Base-by-base conservation (phyloP, 2,888 invertebrate genomes). In the Apomyelois bistriatella region DNA sequence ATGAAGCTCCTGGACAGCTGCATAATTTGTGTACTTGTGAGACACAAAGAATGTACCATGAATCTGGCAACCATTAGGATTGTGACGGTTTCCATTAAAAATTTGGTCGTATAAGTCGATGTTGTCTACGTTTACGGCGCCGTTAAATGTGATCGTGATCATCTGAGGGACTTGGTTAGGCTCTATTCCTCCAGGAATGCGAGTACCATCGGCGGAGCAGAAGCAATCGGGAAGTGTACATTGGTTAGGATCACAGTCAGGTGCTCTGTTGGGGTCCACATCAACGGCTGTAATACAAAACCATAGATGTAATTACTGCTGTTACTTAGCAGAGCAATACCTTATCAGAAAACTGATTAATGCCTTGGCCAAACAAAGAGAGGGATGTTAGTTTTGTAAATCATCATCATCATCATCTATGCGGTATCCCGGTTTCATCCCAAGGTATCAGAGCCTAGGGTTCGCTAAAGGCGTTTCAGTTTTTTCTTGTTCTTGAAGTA, bases 61-160 rank as follows among this genome's bases (percentile, higher is more conserved):
- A 76, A 97, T 94, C 75, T 95, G 94, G 77, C 97, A 97, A 52
- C 97, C 96, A 77, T 97, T 97, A 43, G 97, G 97, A 76, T 97
- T 97, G 74, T 94, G 93, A 22, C 95, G 93, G 68, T 94, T 93
- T 10, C 96, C 96, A 72, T 95, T 96, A 91, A 97, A 97, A 61
- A 97, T 92, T 69, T 97, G 97, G 53, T 97, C 96, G 83, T 97
- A 98, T 57, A 98, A 90, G 69, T 97, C 97, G 72, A 97, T 96
- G 82, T 98, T 98, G 86, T 97, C 97, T 38, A 97, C 94, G 79
- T 97, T 98, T 49, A 97, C 94, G 58, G 97, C 97, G 49, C 97
- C 97, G 82, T 97, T 97, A 86, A 98, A 97, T 10, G 96, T 96
- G 66, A 97, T 94, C 15, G 97, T 97, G 69, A 98, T 94, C 97